These are phyloP conservation scores for Pseudopodoces humilis DNA, from an alignment of 2,113 vertebrate species.

Conservation along the genomic window DNA sequence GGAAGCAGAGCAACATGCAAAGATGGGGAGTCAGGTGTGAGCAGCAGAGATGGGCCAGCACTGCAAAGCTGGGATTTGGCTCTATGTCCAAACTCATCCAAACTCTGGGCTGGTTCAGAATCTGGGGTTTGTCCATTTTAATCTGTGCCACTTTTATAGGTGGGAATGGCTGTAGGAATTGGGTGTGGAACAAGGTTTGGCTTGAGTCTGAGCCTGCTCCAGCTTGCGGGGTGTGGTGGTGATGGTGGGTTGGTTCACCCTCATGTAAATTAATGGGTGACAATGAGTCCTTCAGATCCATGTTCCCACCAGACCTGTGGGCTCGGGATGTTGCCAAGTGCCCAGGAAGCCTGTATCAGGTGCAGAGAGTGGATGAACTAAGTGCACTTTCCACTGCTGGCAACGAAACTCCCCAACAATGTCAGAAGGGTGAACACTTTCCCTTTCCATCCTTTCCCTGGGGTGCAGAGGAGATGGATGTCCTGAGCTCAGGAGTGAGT, in stretches of 20 bases:
- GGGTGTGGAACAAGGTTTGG: not conserved
- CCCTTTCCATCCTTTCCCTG: not conserved
- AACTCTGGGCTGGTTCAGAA: not conserved
- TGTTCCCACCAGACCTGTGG: not conserved
- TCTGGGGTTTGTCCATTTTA: not conserved
- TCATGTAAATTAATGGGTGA: not conserved
- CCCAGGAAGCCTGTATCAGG: not conserved
- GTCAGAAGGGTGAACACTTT: not conserved
- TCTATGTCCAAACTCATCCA: not conserved
- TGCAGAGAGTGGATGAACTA: not conserved
- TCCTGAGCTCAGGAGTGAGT: not conserved
- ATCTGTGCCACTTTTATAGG: not conserved
- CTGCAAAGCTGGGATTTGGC: not conserved
- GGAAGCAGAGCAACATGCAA: not conserved
- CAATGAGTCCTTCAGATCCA: not conserved
- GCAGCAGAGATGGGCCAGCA: not conserved
- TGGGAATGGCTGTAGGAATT: not conserved
- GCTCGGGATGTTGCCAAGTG: not conserved
- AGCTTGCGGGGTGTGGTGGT: not conserved
- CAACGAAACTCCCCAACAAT: rapidly evolving
- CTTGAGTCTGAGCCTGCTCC: not conserved
- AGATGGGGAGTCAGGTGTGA: not conserved
- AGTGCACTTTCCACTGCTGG: constrained; percentile 38
- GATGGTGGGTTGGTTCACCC: not conserved
- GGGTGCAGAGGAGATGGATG: not conserved